phyloP scores from a whole-genome alignment of 2,113 vertebrate species.

The Labeo rohita region DNA sequence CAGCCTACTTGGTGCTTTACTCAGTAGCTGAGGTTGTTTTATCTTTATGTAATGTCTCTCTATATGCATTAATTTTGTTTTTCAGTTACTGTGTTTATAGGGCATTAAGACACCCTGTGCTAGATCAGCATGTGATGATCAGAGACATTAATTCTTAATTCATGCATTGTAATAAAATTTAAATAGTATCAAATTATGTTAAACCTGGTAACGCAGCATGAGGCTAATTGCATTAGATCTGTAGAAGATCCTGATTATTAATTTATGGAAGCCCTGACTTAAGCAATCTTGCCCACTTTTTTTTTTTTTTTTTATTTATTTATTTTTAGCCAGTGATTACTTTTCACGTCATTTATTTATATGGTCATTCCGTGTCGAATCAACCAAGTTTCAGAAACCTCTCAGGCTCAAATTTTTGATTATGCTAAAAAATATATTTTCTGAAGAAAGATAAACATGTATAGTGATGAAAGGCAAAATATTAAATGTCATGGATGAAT shows the following conservation, averaged over 20 bases:
- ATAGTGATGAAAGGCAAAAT: too few species aligned
- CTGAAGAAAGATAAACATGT: too few species aligned
- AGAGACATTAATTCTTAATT: not conserved
- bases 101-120: not conserved
- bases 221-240: not conserved
- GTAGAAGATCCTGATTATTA: not conserved
- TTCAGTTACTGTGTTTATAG: not conserved
- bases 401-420: too few species aligned
- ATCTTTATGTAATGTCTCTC: not conserved
- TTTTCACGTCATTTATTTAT: too few species aligned
- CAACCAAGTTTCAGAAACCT: too few species aligned
- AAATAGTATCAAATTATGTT: not conserved
- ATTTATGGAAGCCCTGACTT: constrained; percentile 1
- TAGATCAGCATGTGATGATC: not conserved
- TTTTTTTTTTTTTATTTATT: not conserved
- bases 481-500: too few species aligned
- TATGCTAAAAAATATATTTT: too few species aligned
- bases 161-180: not conserved
- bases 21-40: not conserved
- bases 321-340: too few species aligned
- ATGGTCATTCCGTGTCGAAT: too few species aligned
- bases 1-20: not conserved
- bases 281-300: not conserved
- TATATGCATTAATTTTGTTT: not conserved
- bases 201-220: not conserved